Evolutionary conservation across 2,888 invertebrate genomes (phyloP).

Genomic region (Dyspetes luteomarginatus): DNA sequence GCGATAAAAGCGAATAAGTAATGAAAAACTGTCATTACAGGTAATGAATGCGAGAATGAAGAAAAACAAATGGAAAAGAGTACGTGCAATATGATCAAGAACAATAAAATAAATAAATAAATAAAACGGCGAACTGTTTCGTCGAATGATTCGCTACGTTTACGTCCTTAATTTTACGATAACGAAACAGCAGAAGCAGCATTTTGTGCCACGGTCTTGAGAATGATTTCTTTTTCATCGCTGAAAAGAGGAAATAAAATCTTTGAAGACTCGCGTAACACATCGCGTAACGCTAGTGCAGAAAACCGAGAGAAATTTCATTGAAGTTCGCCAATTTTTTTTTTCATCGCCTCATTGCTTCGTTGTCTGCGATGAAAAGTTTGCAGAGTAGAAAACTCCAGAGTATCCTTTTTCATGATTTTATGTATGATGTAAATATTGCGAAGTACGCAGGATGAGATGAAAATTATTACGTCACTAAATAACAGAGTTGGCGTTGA

Average conservation of each 20-base stretch:
- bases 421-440: too few species aligned
- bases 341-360: slow-evolving; percentile 3
- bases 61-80: not conserved
- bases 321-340: slow-evolving; percentile 28
- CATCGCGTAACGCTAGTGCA: not conserved
- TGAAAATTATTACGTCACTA: not conserved
- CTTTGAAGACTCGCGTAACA: slow-evolving; percentile 1
- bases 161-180: slow-evolving; percentile 20
- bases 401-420: not conserved
- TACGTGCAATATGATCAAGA: not conserved
- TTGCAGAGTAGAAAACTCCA: slow-evolving; percentile 6
- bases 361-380: slow-evolving; percentile 5
- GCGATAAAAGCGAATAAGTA: too few species aligned
- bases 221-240: slow-evolving; percentile 29
- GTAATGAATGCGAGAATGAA: too few species aligned
- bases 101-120: too few species aligned
- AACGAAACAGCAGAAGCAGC: slow-evolving; percentile 17
- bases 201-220: slow-evolving; percentile 3
- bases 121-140: not conserved
- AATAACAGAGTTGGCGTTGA: too few species aligned
- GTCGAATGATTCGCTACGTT: slow-evolving; percentile 6
- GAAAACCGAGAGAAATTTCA: not conserved
- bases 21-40: too few species aligned
- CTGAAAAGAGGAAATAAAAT: slow-evolving; percentile 34
- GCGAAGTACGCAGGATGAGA: not conserved